Conservation (phyloP, 1,140 invertebrate genomes). For the Pachyrhynchus sulphureomaculatus region DNA sequence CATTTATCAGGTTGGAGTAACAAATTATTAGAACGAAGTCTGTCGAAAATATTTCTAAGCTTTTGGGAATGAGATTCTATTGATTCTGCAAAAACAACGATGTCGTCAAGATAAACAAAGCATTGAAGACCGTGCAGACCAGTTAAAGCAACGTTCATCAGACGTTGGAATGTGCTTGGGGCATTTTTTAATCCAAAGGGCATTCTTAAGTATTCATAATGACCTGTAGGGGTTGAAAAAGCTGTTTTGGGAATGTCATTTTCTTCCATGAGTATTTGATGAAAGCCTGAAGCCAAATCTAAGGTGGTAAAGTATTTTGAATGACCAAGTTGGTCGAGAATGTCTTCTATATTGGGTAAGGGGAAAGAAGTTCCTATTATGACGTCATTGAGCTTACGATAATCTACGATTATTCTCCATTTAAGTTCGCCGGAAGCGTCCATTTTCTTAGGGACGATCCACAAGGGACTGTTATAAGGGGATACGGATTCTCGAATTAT, state of each 20-base stretch:
- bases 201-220: constrained; percentile 45
- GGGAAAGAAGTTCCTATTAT: constrained; percentile 52
- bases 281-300: too few relatives aligned
- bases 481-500: constrained; percentile 43
- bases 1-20: constrained; percentile 23
- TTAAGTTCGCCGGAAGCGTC: constrained; percentile 25
- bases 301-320: constrained; percentile 44
- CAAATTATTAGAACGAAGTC: constrained; percentile 8
- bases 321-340: constrained; percentile 50
- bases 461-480: constrained; percentile 5
- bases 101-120: constrained; percentile 51
- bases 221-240: constrained; percentile 54
- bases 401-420: constrained; percentile 49
- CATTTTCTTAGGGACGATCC: constrained; percentile 5
- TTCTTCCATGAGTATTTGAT: constrained; percentile 46
- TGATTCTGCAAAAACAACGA: constrained; percentile 47
- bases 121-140: constrained; percentile 42
- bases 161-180: constrained; percentile 44
- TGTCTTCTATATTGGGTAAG: constrained; percentile 55
- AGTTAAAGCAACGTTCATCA: constrained; percentile 48
- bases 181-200: constrained; percentile 47
- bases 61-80: constrained; percentile 37
- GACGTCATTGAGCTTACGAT: constrained; percentile 46
- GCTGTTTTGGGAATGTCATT: constrained; percentile 52
- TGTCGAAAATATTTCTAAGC: constrained; percentile 14